phyloP scores from a whole-genome alignment of 2,888 invertebrate genomes.

The Eupithecia centaureata region DNA sequence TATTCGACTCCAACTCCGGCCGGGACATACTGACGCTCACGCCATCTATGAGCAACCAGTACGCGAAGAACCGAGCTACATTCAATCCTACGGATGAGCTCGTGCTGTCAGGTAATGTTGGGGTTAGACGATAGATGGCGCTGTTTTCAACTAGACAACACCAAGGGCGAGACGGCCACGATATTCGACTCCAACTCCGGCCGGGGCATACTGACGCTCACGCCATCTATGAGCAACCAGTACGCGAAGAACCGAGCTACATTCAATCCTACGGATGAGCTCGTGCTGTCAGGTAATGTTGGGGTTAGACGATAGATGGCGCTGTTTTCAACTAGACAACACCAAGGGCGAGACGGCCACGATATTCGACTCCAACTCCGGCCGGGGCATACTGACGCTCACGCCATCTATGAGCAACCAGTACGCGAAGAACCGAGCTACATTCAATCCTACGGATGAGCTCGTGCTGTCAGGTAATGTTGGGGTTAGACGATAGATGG shows the following conservation, averaged over 20 bases:
- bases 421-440: constrained; percentile 92
- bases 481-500: constrained; percentile 1
- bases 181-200: neutral
- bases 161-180: constrained; percentile 90
- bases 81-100: constrained; percentile 97
- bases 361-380: neutral
- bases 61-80: constrained; percentile 93
- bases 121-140: constrained; percentile 3
- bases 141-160: constrained; percentile 62
- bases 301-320: constrained; percentile 2
- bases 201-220: neutral
- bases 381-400: neutral
- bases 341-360: constrained; percentile 92
- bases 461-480: constrained; percentile 90
- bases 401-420: constrained; percentile 2
- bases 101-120: constrained; percentile 88
- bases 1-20: neutral
- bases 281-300: constrained; percentile 90
- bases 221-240: constrained; percentile 2
- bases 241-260: constrained; percentile 93
- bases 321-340: constrained; percentile 1
- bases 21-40: neutral
- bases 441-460: constrained; percentile 97
- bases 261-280: constrained; percentile 96
- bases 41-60: constrained; percentile 2